A percentile compares a stretch with the other conserved stretches of the same genome.
Evolutionary conservation across 2,113 vertebrate genomes (phyloP).

Genomic region (Semicossyphus pulcher): DNA sequence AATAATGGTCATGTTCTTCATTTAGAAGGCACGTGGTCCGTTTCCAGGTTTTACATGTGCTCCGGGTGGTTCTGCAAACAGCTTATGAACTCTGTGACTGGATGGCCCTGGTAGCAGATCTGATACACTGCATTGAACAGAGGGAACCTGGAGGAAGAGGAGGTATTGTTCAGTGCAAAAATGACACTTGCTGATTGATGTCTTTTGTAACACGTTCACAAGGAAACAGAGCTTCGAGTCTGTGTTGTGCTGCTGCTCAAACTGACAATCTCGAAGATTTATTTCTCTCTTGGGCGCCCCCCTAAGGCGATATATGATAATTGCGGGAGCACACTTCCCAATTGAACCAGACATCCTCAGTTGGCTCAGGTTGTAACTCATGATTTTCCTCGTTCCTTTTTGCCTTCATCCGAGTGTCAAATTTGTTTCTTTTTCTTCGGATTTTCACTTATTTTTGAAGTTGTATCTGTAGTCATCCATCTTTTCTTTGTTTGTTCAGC

Average conservation of each 20-base stretch:
- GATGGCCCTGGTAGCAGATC: conserved; percentile 91
- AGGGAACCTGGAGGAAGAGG: conserved; percentile 87
- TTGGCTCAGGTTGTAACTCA: too few relatives aligned
- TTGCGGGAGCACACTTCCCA: too few relatives aligned
- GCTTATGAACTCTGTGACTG: conserved; percentile 89
- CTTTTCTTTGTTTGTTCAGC: too few relatives aligned
- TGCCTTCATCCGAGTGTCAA: too few relatives aligned
- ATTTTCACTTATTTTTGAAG: too few relatives aligned
- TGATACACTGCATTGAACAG: conserved; percentile 93
- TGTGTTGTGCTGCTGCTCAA: not conserved
- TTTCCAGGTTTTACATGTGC: conserved; percentile 83
- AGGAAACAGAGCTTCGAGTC: not conserved
- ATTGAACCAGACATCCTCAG: too few relatives aligned
- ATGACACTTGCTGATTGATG: not conserved
- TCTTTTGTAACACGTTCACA: not conserved
- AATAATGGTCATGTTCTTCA: conserved; percentile 28
- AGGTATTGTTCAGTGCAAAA: not conserved
- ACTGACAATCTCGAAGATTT: too few relatives aligned
- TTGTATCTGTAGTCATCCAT: too few relatives aligned
- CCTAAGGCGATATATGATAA: too few relatives aligned
- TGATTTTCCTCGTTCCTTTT: too few relatives aligned
- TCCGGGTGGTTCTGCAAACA: conserved; percentile 96
- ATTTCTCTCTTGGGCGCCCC: too few relatives aligned
- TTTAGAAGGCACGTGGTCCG: conserved; percentile 65
- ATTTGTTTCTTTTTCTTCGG: too few relatives aligned